Conservation (phyloP, 2,888 invertebrate genomes). For the Ophraella communa region DNA sequence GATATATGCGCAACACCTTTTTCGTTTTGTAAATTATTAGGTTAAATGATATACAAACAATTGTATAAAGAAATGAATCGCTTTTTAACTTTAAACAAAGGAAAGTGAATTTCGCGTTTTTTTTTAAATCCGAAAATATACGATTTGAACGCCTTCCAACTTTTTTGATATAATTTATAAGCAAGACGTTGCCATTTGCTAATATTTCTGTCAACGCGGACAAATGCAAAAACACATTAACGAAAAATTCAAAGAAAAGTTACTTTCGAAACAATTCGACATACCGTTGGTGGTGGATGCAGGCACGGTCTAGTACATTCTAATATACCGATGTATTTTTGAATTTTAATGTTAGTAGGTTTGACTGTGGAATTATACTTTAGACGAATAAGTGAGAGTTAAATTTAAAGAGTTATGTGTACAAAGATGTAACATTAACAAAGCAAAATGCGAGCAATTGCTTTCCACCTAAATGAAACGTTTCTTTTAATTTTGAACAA, state of each 20-base stretch:
- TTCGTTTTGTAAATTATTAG: not conserved
- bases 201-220: constrained; percentile 5
- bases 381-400: not conserved
- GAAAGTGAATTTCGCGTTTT: not conserved
- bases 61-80: not conserved
- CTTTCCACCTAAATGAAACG: not conserved
- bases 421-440: not conserved
- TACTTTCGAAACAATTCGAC: not conserved
- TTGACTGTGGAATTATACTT: not conserved
- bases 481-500: not conserved
- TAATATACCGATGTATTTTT: not conserved
- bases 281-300: not conserved
- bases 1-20: not conserved
- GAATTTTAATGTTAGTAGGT: not conserved
- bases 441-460: not conserved
- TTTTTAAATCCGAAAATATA: constrained; percentile 1
- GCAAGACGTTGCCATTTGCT: not conserved
- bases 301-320: not conserved
- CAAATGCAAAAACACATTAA: constrained; percentile 7
- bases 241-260: constrained; percentile 4
- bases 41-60: not conserved
- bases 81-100: not conserved
- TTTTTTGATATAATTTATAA: constrained; percentile 6
- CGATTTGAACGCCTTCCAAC: constrained; percentile 5
- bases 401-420: not conserved